Percentiles rank a stretch among this genome's conserved stretches.
These are phyloP conservation scores for Dryococelus australis DNA, from an alignment of 2,888 invertebrate species.

Conservation along the genomic window DNA sequence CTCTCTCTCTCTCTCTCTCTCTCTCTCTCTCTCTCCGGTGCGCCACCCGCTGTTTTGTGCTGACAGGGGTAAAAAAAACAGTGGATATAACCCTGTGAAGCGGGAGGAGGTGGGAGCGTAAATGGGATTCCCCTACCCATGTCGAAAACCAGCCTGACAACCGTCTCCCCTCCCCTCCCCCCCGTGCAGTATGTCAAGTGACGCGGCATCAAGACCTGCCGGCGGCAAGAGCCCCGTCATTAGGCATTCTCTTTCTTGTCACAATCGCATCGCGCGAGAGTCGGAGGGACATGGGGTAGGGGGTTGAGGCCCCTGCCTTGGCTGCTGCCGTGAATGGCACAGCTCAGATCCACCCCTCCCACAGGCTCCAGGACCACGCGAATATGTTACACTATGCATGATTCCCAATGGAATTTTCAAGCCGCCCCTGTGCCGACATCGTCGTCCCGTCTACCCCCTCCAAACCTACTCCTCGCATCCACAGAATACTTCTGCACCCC, in stretches of 20 bases:
- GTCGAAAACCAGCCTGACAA: neutral
- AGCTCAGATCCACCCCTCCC: neutral
- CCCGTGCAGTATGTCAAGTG: neutral
- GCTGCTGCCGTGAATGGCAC: neutral
- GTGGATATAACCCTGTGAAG: neutral
- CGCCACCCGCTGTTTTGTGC: neutral
- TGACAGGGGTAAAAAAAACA: neutral
- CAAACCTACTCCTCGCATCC: neutral
- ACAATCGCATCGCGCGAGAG: constrained; percentile 31
- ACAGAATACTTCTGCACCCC: neutral
- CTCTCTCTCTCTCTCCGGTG: neutral
- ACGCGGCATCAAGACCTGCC: constrained; percentile 20
- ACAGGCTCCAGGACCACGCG: neutral
- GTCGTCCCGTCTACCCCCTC: neutral
- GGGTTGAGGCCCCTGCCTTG: neutral
- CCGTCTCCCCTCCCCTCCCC: neutral
- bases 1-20: too few relatives aligned
- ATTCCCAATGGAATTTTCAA: constrained; percentile 7
- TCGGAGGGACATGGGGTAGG: neutral
- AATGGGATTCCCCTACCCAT: neutral
- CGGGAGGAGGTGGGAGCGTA: neutral
- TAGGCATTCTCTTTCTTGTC: constrained; percentile 40
- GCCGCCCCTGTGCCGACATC: neutral
- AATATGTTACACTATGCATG: constrained; percentile 9
- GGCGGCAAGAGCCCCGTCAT: constrained; percentile 34